phyloP scores from a whole-genome alignment of 1,140 invertebrate genomes.

The Philopotamus ludificatus region DNA sequence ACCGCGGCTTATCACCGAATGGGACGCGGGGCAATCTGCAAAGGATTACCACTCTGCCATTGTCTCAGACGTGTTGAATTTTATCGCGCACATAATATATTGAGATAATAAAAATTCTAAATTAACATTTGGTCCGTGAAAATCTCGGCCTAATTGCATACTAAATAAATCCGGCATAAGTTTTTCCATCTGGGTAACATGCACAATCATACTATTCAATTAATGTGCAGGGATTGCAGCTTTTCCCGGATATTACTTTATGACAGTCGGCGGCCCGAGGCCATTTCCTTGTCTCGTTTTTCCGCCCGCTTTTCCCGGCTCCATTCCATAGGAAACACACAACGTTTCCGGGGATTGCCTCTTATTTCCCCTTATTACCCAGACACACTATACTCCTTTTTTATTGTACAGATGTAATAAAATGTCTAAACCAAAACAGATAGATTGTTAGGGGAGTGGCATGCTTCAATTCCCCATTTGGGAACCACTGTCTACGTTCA shows the following conservation, averaged over 20 bases:
- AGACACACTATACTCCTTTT: neutral
- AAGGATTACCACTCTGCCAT: neutral
- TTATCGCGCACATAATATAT: no score
- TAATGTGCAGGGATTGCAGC: no score
- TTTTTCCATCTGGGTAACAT: no score
- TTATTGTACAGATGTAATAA: neutral
- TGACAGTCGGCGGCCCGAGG: no score
- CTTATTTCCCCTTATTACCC: neutral
- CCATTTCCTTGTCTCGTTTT: no score
- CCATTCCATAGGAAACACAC: neutral
- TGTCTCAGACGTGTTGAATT: neutral
- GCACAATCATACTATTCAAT: no score
- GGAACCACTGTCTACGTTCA: neutral
- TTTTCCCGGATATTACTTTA: no score
- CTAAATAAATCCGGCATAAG: no score
- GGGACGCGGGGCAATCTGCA: slow-evolving; percentile 2
- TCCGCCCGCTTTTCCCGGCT: neutral
- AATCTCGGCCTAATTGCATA: no score
- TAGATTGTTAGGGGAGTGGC: neutral
- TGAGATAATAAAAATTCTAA: no score
- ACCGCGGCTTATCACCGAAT: neutral
- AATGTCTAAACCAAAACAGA: neutral
- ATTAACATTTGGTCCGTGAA: no score
- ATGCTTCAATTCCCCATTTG: neutral
- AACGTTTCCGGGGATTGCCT: neutral